Evolutionary conservation across 2,888 invertebrate species (phyloP).

Genomic region (Drosophila greeni): DNA sequence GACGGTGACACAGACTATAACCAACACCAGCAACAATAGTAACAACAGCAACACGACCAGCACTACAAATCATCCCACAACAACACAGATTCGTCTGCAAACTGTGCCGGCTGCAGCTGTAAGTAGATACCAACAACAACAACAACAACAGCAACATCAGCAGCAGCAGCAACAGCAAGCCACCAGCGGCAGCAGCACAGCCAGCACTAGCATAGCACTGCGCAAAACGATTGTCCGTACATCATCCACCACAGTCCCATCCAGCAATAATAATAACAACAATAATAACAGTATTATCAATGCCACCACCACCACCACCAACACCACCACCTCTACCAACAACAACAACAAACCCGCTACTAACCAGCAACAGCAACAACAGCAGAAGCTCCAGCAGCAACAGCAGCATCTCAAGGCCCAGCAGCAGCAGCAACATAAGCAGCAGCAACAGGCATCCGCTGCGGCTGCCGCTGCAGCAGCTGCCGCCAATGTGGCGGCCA

Average conservation of each 20-base stretch:
- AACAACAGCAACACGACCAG: conserved; percentile 64
- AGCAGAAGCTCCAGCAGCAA: conserved; percentile 77
- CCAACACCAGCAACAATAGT: conserved; percentile 75
- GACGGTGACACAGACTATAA: conserved; percentile 78
- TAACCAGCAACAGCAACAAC: conserved; percentile 66
- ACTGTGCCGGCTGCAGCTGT: conserved; percentile 91
- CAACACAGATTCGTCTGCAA: conserved; percentile 90
- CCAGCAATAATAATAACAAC: conserved; percentile 63
- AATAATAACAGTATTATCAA: conserved; percentile 61
- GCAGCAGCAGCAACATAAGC: conserved; percentile 57
- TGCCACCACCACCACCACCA: conserved; percentile 55
- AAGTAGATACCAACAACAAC: conserved; percentile 83
- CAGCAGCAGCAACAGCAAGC: conserved; percentile 64
- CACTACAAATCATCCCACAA: conserved; percentile 80
- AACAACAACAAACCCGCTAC: conserved; percentile 69
- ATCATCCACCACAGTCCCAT: conserved; percentile 73
- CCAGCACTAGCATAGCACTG: conserved; percentile 80
- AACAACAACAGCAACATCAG: conserved; percentile 53
- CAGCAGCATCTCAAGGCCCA: conserved; percentile 74
- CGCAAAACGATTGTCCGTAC: conserved; percentile 81
- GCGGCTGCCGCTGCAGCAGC: conserved; percentile 72
- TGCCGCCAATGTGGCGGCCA: conserved; percentile 75
- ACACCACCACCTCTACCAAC: conserved; percentile 48
- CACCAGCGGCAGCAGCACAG: conserved; percentile 62
- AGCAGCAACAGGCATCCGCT: conserved; percentile 78